Evolutionary conservation across 2,888 invertebrate genomes (phyloP), one percentile per base, ranked within the genome.

Genomic region (Micropterix aruncella): DNA sequence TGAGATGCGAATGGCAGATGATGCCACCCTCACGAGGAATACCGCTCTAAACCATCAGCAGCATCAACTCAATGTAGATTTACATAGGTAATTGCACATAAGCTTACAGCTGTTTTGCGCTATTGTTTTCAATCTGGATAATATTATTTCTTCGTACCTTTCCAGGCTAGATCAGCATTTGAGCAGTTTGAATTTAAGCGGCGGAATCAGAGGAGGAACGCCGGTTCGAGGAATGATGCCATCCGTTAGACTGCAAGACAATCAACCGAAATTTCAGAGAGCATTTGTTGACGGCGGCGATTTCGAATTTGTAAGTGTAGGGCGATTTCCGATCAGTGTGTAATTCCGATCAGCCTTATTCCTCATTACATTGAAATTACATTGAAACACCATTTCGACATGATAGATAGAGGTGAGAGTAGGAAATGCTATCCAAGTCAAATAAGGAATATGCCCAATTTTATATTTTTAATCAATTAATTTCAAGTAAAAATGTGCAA

Each of bases 201-300:
- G 7, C 5, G 27, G 7, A 5, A 12, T 27, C 27, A 27, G 27
- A 27, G 27, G 27, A 27, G 27, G 27, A 7, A 27, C 44, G 48
- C 44, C 37, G 44, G 46, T 44, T 44, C 40, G 44, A 19, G 37
- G 59, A 59, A 46, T 60, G 57, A 41, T 48, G 16, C 52, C 52
- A 14, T 42, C 49, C 51, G 57, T 70, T 55, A 74, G 60, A 48
- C 69, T 64, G 48, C 69, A 67, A 48, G 72, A 75, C 55, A 74
- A 68, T 53, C 66, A 66, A 61, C 58, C 69, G 50, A 67, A 73
- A 60, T 68, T 74, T 59, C 80, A 80, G 62, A 69, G 81, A 55
- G 80, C 83, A 44, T 86, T 87, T 59, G 79, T 83, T 38, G 90
- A 91, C 62, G 82, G 83, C 50, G 85, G 87, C 49, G 90, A 92